phyloP scores from a whole-genome alignment of 1,140 invertebrate genomes.

The Thaumatotibia leucotreta region DNA sequence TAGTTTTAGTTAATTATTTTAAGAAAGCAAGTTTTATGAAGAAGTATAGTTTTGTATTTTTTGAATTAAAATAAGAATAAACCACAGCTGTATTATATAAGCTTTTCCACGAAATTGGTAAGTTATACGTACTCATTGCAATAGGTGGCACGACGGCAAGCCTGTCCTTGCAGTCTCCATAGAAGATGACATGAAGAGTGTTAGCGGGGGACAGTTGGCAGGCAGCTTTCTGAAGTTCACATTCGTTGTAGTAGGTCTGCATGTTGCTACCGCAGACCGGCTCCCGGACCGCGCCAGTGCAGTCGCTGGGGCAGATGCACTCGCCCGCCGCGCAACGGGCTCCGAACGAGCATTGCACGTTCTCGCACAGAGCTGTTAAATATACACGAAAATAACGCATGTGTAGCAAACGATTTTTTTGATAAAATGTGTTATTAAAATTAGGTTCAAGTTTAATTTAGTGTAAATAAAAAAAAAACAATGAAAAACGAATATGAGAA shows the following conservation, averaged over 20 bases:
- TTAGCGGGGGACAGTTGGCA: slow-evolving; percentile 77
- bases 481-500: no score
- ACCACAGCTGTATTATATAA: background rate
- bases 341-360: slow-evolving; percentile 87
- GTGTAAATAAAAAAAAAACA: no score
- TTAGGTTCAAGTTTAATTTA: no score
- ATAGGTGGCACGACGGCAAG: slow-evolving; percentile 80
- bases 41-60: background rate
- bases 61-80: background rate
- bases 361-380: slow-evolving; percentile 84
- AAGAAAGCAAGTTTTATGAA: no score
- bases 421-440: no score
- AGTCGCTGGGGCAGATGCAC: slow-evolving; percentile 90
- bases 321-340: slow-evolving; percentile 88
- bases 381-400: slow-evolving; percentile 19
- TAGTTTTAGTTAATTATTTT: background rate
- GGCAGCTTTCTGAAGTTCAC: slow-evolving; percentile 87
- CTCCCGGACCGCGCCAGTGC: slow-evolving; percentile 79
- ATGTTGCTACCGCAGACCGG: slow-evolving; percentile 91
- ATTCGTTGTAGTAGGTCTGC: slow-evolving; percentile 90
- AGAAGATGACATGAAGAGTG: slow-evolving; percentile 84
- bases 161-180: slow-evolving; percentile 88
- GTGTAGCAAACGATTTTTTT: no score
- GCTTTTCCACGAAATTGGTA: background rate
- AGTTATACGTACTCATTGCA: slow-evolving; percentile 79